Evolutionary conservation across 2,797 vertebrate species (phyloP), one percentile per base, ranked within the genome.

Genomic region (Cheirogaleus major): DNA sequence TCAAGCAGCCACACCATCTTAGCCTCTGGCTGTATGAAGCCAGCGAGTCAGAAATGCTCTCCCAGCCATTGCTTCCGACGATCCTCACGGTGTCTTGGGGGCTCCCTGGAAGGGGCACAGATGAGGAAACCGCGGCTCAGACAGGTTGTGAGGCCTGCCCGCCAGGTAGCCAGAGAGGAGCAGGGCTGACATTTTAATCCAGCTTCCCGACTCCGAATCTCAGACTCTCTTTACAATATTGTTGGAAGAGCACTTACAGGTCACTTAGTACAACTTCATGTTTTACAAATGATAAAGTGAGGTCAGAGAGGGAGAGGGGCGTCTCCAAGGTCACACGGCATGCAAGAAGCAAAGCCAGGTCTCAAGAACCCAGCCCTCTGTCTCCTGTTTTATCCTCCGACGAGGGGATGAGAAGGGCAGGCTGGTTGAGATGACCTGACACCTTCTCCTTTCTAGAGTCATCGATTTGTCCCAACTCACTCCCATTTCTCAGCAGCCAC

Each of bases 1-100:
- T 48, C 65, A 45, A 72, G 30, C n/a, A 73, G 43, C 23, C 67
- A 27, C 4, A 0, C 5, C 5, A 30, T 22, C 61, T 22, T 48
- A 27, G 41, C 12, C 5, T 32, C n/a, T 43, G 13, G 17, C 52
- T n/a, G 2, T 32, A 5, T 4, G 20, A 82, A 43, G 22, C 23
- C 72, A 50, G n/a, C 1, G 45, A 81, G 4, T n/a, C 20, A 1
- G 35, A 18, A 11, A 88, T 11, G 38, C 8, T 70, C 48, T 35
- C 35, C 41, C 12, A 45, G 63, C 20, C 14, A 23, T 1, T 27
- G 25, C 45, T 83, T 61, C 69, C 22, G 4, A 0, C 0, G n/a
- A 43, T 3, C 25, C 27, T 27, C 4, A 0, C 2, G 22, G 17
- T 32, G 7, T 7, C n/a, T 45, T 22, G 10, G 72, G 5, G 4